These are phyloP conservation scores for Balanococcus diminutus DNA, from an alignment of 2,888 invertebrate species.

Conservation along the genomic window DNA sequence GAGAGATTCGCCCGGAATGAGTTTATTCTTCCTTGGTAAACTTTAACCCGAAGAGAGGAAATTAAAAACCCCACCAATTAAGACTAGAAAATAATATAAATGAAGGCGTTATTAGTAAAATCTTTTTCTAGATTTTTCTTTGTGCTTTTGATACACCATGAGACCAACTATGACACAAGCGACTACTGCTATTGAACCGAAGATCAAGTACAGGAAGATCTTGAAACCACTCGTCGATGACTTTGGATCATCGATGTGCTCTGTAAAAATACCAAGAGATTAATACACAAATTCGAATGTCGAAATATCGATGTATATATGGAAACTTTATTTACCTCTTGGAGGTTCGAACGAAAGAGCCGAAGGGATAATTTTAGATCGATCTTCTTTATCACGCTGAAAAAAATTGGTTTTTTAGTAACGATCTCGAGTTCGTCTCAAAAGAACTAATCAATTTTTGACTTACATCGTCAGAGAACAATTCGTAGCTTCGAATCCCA, in stretches of 20 bases:
- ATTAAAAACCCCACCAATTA: neutral
- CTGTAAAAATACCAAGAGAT: slow-evolving; percentile 62
- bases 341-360: slow-evolving; percentile 90
- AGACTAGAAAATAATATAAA: neutral
- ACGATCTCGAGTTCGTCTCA: too few relatives aligned
- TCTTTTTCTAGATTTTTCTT: slow-evolving; percentile 86
- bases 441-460: neutral
- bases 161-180: slow-evolving; percentile 32
- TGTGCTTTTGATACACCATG: slow-evolving; percentile 82
- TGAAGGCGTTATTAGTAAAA: slow-evolving; percentile 67
- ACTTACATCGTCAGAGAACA: slow-evolving; percentile 73
- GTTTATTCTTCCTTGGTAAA: neutral
- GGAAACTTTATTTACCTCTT: slow-evolving; percentile 65
- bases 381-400: slow-evolving; percentile 72
- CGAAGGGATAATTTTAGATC: slow-evolving; percentile 84
- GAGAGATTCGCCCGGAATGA: neutral
- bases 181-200: neutral
- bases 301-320: neutral
- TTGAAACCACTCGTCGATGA: slow-evolving; percentile 89
- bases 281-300: neutral
- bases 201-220: slow-evolving; percentile 68
- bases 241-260: slow-evolving; percentile 86
- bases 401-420: too few relatives aligned
- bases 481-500: slow-evolving; percentile 88
- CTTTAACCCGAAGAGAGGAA: neutral